A percentile compares a stretch with the other conserved stretches of the same genome.
These are phyloP conservation scores for Germaria angustata DNA, from an alignment of 2,888 invertebrate species.

Conservation along the genomic window DNA sequence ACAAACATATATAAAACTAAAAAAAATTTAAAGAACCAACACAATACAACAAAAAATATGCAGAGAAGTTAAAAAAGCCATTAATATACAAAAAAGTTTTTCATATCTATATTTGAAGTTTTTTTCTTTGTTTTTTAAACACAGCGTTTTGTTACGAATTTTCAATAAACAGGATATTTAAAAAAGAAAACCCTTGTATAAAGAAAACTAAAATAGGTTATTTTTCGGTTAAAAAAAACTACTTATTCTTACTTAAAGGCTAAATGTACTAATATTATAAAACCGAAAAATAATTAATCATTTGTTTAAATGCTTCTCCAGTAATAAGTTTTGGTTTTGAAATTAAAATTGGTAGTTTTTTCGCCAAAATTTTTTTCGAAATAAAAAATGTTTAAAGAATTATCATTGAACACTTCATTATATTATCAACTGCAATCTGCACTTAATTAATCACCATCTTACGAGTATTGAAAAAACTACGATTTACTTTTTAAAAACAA, in stretches of 20 bases:
- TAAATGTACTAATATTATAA: too few species aligned
- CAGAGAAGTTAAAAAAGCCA: constrained; percentile 59
- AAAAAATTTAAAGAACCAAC: constrained; percentile 55
- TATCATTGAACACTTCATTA: constrained; percentile 42
- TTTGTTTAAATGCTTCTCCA: constrained; percentile 58
- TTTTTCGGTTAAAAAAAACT: constrained; percentile 21
- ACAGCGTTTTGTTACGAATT: constrained; percentile 1
- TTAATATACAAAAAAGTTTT: constrained; percentile 52
- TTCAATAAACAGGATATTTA: background rate
- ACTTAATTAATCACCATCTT: constrained; percentile 45
- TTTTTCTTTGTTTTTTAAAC: constrained; percentile 26
- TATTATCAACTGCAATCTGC: constrained; percentile 46
- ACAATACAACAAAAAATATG: constrained; percentile 51
- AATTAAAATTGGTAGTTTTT: constrained; percentile 18
- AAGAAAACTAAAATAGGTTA: constrained; percentile 16
- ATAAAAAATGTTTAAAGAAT: constrained; percentile 17
- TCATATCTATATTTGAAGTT: constrained; percentile 5
- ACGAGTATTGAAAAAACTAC: constrained; percentile 34
- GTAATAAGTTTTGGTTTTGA: constrained; percentile 51
- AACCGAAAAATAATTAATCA: too few species aligned
- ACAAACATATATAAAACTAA: constrained; percentile 57
- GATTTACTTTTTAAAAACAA: constrained; percentile 41
- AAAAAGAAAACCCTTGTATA: background rate
- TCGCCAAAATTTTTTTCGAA: constrained; percentile 9
- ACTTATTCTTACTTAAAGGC: constrained; percentile 7